Base-by-base conservation (phyloP, 92 coral and sea anemone genomes). In the Zoanthus sansibaricus region DNA sequence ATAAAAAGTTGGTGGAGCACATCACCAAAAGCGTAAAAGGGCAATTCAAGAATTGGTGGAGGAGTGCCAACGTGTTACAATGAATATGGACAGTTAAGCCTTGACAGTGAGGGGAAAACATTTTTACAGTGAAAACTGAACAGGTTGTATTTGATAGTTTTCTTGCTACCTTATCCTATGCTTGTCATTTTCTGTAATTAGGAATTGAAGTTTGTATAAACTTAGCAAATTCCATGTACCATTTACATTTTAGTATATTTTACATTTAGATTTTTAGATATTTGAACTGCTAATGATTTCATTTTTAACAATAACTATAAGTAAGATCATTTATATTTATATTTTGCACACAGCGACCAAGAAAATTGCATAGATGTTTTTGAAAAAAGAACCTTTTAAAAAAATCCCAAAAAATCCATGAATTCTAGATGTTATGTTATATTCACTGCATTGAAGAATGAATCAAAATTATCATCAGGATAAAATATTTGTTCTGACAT, bases 1-100 rank as follows among this genome's bases (percentile, higher is more conserved):
- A 77, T 77, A 14, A 77, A 37, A 31, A 32, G 82, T 13, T 77
- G 6, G 82, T 44, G 62, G 51, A 77, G 13, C 25, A 25, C 25
- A 25, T 25, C 25, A 25, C 25, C 25, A 25, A 25, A 25, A 25
- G 25, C 25, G 25, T 25, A 25, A 25, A 25, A 25, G 25, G 25
- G 69, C 25, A 9, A 55, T 77, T 68, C 82, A 77, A 21, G 31
- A 77, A 9, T 17, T 77, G 52, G 82, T 44, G 62, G 51, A 77
- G 13, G 67, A 56, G 21, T 61, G 67, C 15, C 71, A 77, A 46
- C 70, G 67, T 7, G 44, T 52, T n/a, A 56, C 62, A 13, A 10
- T 15, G 62, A 56, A 12, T 56, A 56, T 56, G 62, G 62, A 56
- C 62, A 56, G 62, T 56, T 56, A n/a, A 56, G 16, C 62, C 15